Conservation (phyloP, 1,140 invertebrate genomes). For the Trachymyrmex cornetzi region DNA sequence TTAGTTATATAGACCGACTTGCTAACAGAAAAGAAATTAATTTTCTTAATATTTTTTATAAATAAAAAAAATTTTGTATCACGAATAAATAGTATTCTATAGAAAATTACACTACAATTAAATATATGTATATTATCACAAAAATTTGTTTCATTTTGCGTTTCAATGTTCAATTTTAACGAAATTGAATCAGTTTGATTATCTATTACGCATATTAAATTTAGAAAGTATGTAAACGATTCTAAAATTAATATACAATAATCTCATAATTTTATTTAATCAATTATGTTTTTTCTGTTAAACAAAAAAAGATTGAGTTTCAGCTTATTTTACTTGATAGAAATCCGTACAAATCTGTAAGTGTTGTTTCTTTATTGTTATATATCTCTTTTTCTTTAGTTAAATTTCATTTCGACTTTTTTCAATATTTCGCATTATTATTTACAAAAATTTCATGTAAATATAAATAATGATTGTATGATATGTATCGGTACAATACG, state of each 20-base stretch:
- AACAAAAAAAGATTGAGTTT: background rate
- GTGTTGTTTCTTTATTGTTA: background rate
- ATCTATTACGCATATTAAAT: slow-evolving; percentile 11
- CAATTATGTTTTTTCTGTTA: background rate
- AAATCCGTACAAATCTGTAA: background rate
- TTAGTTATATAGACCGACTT: background rate
- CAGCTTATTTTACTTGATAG: background rate
- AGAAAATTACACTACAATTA: slow-evolving; percentile 1
- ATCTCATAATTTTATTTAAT: background rate
- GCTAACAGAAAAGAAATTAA: background rate
- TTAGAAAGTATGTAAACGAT: background rate
- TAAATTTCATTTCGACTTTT: background rate
- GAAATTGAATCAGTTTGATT: background rate
- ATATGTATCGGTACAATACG: background rate
- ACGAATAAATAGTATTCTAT: no score
- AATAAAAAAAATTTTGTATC: background rate
- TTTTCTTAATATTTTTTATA: background rate
- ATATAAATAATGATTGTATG: background rate
- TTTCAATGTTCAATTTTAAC: background rate
- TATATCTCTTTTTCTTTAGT: background rate
- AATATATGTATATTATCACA: background rate
- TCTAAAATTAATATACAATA: background rate
- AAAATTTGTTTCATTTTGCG: background rate
- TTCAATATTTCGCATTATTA: background rate
- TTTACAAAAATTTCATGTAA: background rate